phyloP scores from a whole-genome alignment of 2,888 invertebrate species.

The Neocrepidodera transversa region DNA sequence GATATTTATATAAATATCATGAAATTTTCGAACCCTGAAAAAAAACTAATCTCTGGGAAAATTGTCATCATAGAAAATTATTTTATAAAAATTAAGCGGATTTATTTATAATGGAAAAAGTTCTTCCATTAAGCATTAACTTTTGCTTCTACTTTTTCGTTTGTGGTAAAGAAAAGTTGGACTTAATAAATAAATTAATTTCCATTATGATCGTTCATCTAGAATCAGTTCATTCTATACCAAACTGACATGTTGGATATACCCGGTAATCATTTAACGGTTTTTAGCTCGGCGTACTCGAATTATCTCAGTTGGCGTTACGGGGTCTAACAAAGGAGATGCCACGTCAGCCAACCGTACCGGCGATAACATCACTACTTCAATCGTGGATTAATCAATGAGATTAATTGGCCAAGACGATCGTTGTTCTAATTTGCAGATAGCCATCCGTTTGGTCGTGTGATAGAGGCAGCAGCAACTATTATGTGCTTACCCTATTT shows the following conservation, averaged over 20 bases:
- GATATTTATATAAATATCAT: too few relatives aligned
- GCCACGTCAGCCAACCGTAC: constrained; percentile 32
- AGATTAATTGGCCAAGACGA: constrained; percentile 45
- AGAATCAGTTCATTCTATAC: background rate
- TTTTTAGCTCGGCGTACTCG: constrained; percentile 13
- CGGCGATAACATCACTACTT: constrained; percentile 35
- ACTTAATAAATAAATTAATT: too few relatives aligned
- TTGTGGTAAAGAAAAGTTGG: too few relatives aligned
- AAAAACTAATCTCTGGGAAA: too few relatives aligned
- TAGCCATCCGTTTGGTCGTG: too few relatives aligned
- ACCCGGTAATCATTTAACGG: constrained; percentile 8
- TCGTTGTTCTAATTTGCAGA: constrained; percentile 43
- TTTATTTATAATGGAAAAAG: too few relatives aligned
- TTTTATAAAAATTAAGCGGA: too few relatives aligned
- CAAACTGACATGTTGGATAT: constrained; percentile 8
- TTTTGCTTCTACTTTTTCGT: too few relatives aligned
- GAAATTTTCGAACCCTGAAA: too few relatives aligned
- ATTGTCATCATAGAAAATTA: too few relatives aligned
- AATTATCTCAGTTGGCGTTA: constrained; percentile 20
- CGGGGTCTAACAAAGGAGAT: constrained; percentile 34
- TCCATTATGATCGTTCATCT: background rate
- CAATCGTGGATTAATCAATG: constrained; percentile 42
- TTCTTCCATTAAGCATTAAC: too few relatives aligned
- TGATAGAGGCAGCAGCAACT: constrained; percentile 18
- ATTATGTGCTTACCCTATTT: constrained; percentile 28